Base-by-base conservation (phyloP, 2,888 invertebrate species). In the Theretra japonica region DNA sequence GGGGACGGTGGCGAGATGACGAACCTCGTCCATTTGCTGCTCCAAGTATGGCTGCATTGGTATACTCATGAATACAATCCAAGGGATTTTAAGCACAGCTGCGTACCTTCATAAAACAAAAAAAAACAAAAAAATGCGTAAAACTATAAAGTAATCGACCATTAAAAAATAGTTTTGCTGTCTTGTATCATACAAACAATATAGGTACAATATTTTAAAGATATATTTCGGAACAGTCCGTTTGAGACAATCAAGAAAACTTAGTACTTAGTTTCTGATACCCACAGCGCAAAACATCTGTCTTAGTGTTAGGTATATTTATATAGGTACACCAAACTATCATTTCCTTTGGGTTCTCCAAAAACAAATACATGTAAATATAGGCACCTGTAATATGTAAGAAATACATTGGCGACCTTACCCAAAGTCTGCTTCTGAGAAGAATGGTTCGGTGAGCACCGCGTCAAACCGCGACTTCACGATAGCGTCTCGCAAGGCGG, bases 371-470 rank as follows among this genome's bases (percentile, higher is more conserved):
- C 8, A 33, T 33, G 33, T 8, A 33, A 33, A 11, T 33, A 11
- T 33, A 8, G 8, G 0, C 11, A 33, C 8, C 48, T 48, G 79
- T 79, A 62, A 1, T 4, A 62, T 30, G 25, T 30, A 15, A 60
- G 11, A 28, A 25, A 4, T 0, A 33, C 11, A 8, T 0, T 8
- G 8, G 8, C 1, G 30, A 23, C 0, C 83, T 79, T 69, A 89
- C 90, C 89, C 92, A 53, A 89, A 84, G 2, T 87, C 83, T 0
- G 84, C 59, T 8, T 90, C 87, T 0, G 82, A 83, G 75, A 92
- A 90, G 80, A 92, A 91, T 72, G 84, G 83, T 69, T 92, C 92
- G 0, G 89, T 85, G 56, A 90, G 75, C 0, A 92, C 88, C 0
- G 91, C 91, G 28, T 92, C 91, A n/a, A 82, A 90, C 57, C 85